A percentile compares a stretch with the other conserved stretches of the same genome.
phyloP scores from a whole-genome alignment of 2,888 invertebrate species.

The Noctuana brunneofusca region DNA sequence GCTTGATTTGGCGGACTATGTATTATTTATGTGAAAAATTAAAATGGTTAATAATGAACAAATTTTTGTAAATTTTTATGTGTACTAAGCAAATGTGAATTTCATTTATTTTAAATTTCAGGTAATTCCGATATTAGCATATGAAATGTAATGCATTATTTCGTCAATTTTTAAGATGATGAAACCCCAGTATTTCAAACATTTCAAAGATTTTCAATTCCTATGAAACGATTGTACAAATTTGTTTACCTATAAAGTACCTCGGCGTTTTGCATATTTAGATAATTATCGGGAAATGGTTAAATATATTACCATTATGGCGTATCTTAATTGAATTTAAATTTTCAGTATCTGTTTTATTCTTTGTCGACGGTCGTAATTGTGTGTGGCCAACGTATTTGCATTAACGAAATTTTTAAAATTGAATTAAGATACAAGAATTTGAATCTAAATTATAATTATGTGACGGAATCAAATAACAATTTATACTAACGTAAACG shows the following conservation, averaged over 20 bases:
- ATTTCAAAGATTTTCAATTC: background rate
- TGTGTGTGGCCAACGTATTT: background rate
- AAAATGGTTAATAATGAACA: background rate
- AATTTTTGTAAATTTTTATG: background rate
- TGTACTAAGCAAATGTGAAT: too few relatives aligned
- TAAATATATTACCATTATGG: conserved; percentile 41
- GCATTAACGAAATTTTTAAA: conserved; percentile 1
- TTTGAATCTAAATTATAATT: too few relatives aligned
- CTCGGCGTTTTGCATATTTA: conserved; percentile 49
- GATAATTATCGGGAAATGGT: conserved; percentile 37
- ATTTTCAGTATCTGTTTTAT: conserved; percentile 35
- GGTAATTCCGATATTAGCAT: too few relatives aligned
- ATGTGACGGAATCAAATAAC: too few relatives aligned
- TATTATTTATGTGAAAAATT: conserved; percentile 19
- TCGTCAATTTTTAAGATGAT: too few relatives aligned
- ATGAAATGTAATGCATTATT: too few relatives aligned
- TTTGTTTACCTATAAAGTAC: conserved; percentile 55
- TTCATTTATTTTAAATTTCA: too few relatives aligned
- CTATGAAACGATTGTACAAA: conserved; percentile 38
- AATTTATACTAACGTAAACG: too few relatives aligned
- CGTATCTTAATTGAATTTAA: conserved; percentile 41
- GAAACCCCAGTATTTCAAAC: background rate
- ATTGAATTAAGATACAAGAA: too few relatives aligned
- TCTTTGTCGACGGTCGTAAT: conserved; percentile 29
- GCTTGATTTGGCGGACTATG: conserved; percentile 17